A percentile compares a stretch with the other conserved stretches of the same genome.
phyloP scores from a whole-genome alignment of 1,140 invertebrate genomes.

The Zaprionus inermis region DNA sequence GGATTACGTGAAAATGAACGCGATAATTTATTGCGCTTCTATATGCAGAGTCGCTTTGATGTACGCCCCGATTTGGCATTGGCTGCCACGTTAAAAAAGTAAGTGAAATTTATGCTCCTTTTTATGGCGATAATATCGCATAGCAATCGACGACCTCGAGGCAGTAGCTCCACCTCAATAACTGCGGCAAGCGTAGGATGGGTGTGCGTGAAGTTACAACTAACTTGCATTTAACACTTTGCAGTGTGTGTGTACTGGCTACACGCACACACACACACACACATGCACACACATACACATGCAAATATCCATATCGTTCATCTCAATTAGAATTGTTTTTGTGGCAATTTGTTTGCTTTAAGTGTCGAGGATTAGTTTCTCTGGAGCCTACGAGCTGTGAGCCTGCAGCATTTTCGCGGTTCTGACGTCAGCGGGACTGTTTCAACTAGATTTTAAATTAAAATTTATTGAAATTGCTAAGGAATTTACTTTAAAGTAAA shows the following conservation, averaged over 20 bases:
- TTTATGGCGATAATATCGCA: slow-evolving; percentile 47
- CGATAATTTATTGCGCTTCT: slow-evolving; percentile 91
- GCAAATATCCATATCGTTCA: slow-evolving; percentile 61
- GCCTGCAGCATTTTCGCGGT: slow-evolving; percentile 23
- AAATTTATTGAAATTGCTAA: slow-evolving; percentile 58
- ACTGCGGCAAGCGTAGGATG: background rate
- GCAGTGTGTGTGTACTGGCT: slow-evolving; percentile 3
- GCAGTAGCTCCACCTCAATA: background rate
- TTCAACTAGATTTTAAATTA: slow-evolving; percentile 55
- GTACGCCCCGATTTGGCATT: slow-evolving; percentile 87
- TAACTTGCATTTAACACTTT: slow-evolving; percentile 64
- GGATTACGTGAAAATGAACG: slow-evolving; percentile 92
- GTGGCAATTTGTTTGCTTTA: slow-evolving; percentile 77
- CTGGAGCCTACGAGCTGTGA: slow-evolving; percentile 25
- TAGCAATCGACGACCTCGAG: slow-evolving; percentile 33
- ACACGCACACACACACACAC: background rate
- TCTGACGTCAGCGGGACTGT: slow-evolving; percentile 52
- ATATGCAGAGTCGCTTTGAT: slow-evolving; percentile 88
- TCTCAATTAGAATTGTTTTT: slow-evolving; percentile 81
- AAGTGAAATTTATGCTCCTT: slow-evolving; percentile 84
- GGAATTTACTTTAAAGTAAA: slow-evolving; percentile 1
- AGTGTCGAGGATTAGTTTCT: slow-evolving; percentile 53
- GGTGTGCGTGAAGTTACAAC: slow-evolving; percentile 41
- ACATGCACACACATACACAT: slow-evolving; percentile 8
- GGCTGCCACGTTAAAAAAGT: slow-evolving; percentile 88